A percentile compares a stretch with the other conserved stretches of the same genome.
Conservation (phyloP, 2,797 vertebrate genomes). For the Coccyzus lansbergi region DNA sequence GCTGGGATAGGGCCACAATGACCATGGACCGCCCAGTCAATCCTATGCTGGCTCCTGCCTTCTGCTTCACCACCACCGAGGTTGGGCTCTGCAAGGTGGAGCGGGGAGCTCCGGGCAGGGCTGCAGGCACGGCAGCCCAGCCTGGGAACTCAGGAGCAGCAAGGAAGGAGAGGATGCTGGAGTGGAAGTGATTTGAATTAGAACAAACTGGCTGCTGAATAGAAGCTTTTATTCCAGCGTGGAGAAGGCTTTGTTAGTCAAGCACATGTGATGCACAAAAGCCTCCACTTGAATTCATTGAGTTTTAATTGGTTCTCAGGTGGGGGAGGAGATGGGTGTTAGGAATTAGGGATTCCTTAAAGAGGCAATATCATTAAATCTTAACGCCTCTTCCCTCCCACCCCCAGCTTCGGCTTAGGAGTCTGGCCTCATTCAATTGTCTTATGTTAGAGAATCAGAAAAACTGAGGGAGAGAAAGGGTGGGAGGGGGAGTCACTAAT, state of each 20-base stretch:
- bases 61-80: neutral
- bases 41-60: neutral
- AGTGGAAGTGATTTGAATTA: conserved; percentile 81
- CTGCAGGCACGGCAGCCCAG: neutral
- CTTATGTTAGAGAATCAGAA: conserved; percentile 43
- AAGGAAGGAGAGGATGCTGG: conserved; percentile 72
- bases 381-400: conserved; percentile 58
- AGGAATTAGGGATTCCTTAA: conserved; percentile 80
- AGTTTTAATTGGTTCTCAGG: conserved; percentile 86
- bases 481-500: conserved; percentile 63
- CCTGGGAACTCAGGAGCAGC: conserved; percentile 74
- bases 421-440: conserved; percentile 62
- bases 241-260: conserved; percentile 82
- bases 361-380: conserved; percentile 75
- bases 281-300: conserved; percentile 84
- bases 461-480: conserved; percentile 58
- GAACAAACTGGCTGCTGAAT: conserved; percentile 81
- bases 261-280: conserved; percentile 83
- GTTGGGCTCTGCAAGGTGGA: conserved; percentile 55
- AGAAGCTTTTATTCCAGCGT: conserved; percentile 83
- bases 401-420: conserved; percentile 39
- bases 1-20: neutral
- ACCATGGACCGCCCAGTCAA: neutral
- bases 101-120: conserved; percentile 42
- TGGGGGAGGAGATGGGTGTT: conserved; percentile 82